A percentile compares a stretch with the other conserved stretches of the same genome.
Conservation (phyloP, 1,140 invertebrate genomes). For the Drosophila quadrilineata region DNA sequence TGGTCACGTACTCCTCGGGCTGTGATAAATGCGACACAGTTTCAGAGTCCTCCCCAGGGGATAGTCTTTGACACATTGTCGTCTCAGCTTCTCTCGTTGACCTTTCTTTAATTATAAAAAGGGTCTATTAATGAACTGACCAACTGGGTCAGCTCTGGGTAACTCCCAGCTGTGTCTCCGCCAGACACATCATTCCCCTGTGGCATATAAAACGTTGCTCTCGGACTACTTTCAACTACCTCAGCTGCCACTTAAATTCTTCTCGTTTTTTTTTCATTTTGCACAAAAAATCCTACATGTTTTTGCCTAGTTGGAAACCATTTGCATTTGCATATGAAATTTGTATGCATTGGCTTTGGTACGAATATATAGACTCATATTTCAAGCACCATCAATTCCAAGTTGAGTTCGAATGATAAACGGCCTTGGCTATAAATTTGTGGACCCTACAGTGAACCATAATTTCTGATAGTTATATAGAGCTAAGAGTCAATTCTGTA, state of each 20-base stretch:
- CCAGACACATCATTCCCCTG: too few relatives aligned
- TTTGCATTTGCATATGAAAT: too few relatives aligned
- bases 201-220: conserved; percentile 4
- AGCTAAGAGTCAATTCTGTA: too few relatives aligned
- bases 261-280: too few relatives aligned
- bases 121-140: conserved; percentile 50
- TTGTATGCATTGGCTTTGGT: conserved; percentile 1
- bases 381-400: neutral
- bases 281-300: too few relatives aligned
- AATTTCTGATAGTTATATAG: too few relatives aligned
- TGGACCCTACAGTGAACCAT: too few relatives aligned
- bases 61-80: conserved; percentile 59
- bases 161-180: too few relatives aligned
- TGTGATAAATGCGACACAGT: conserved; percentile 47
- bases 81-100: conserved; percentile 16
- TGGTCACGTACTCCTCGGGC: conserved; percentile 46
- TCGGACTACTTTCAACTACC: conserved; percentile 15
- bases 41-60: conserved; percentile 5
- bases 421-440: conserved; percentile 10
- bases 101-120: conserved; percentile 69
- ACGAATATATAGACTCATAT: neutral
- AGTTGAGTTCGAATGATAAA: conserved; percentile 22
- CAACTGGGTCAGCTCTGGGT: too few relatives aligned
- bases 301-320: too few relatives aligned
- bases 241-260: conserved; percentile 4